Evolutionary conservation across 2,113 vertebrate species (phyloP).

Genomic region (Odobenus rosmarus): DNA sequence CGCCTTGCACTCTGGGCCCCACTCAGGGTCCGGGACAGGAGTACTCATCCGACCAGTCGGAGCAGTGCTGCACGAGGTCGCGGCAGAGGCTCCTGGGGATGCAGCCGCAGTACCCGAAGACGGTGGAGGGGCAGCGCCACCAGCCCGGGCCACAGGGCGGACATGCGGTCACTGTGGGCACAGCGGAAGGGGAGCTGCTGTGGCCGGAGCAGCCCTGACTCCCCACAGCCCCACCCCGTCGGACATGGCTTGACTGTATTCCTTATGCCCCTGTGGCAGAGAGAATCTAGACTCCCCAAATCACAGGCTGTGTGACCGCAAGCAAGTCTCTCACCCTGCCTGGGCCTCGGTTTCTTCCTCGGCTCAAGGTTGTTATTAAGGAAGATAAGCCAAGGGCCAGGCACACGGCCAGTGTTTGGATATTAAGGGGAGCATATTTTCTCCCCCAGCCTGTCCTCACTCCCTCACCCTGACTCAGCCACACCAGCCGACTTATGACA

Average conservation of each 20-base stretch:
- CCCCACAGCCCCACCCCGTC: neutral
- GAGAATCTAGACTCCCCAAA: neutral
- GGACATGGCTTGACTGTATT: neutral
- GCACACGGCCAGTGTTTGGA: neutral
- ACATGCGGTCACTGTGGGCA: conserved; percentile 82
- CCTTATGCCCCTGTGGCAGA: neutral
- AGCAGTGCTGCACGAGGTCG: conserved; percentile 85
- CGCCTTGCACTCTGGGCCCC: accelerated
- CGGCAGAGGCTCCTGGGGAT: conserved; percentile 85
- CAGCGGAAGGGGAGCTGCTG: neutral
- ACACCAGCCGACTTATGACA: neutral
- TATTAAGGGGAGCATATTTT: neutral
- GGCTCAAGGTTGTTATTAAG: neutral
- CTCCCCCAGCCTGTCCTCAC: neutral
- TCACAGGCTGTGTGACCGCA: neutral
- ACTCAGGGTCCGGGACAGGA: conserved; percentile 72
- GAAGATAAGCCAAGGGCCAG: neutral
- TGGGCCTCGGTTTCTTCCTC: neutral
- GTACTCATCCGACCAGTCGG: conserved; percentile 88
- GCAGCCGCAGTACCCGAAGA: conserved; percentile 86
- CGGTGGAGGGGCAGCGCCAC: conserved; percentile 86
- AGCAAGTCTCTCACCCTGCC: neutral
- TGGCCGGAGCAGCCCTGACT: neutral
- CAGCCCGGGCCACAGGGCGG: conserved; percentile 77
- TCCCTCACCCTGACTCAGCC: neutral